Conservation (phyloP, 2,797 vertebrate genomes). For the Helicolenus hilgendorfi region DNA sequence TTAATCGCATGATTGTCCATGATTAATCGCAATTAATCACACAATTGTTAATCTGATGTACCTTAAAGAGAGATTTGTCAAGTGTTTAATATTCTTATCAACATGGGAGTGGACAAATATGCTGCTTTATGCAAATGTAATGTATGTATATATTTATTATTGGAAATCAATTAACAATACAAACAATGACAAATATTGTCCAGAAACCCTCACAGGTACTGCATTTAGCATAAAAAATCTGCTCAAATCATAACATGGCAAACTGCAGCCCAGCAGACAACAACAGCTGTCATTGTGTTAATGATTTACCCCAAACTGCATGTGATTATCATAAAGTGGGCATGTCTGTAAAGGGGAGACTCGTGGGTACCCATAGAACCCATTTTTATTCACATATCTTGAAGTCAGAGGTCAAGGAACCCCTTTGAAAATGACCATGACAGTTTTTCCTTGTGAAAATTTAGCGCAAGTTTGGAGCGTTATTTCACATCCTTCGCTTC, state of each 20-base stretch:
- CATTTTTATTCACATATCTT: background rate
- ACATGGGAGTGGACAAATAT: too few species aligned
- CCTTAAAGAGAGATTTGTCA: too few species aligned
- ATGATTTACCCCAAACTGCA: background rate
- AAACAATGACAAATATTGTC: too few species aligned
- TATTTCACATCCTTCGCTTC: background rate
- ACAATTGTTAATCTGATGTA: too few species aligned
- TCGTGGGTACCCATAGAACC: background rate
- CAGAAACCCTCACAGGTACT: too few species aligned
- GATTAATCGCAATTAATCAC: too few species aligned
- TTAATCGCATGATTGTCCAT: too few species aligned
- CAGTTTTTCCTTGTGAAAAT: background rate
- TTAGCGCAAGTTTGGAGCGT: background rate
- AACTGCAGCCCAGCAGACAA: background rate
- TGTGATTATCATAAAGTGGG: background rate
- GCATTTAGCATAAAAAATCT: accelerated
- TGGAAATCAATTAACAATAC: too few species aligned
- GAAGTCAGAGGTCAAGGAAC: background rate
- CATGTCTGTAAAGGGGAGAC: background rate
- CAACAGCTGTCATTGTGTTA: background rate
- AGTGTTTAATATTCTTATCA: too few species aligned
- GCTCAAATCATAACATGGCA: background rate
- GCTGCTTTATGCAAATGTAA: too few species aligned
- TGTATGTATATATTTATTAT: too few species aligned
- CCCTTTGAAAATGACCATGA: background rate